Evolutionary conservation across 1,140 invertebrate genomes (phyloP).

Genomic region (Armadillidium nasatum): DNA sequence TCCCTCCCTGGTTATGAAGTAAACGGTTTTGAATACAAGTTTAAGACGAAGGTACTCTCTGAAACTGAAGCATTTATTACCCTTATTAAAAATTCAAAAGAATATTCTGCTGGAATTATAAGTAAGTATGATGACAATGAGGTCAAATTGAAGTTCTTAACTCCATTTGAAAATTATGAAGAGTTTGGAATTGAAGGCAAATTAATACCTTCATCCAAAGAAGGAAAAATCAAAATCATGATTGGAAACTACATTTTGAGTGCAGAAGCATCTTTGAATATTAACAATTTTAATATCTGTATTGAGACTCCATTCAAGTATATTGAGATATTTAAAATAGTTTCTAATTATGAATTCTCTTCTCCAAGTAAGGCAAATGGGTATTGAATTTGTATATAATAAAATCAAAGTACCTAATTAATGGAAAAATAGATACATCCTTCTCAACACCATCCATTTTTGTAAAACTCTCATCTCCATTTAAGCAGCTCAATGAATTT

Average conservation of each 20-base stretch:
- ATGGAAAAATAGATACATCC: not conserved
- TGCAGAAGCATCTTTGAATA: constrained; percentile 10
- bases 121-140: not conserved
- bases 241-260: constrained; percentile 26
- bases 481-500: not conserved
- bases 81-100: constrained; percentile 1
- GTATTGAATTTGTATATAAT: constrained; percentile 7
- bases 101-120: not conserved
- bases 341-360: constrained; percentile 4
- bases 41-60: not conserved
- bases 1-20: not conserved
- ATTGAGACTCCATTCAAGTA: constrained; percentile 32
- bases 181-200: constrained; percentile 22
- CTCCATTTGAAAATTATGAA: constrained; percentile 30
- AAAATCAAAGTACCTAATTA: not conserved
- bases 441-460: not conserved
- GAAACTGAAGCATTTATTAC: constrained; percentile 1
- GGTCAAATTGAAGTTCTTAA: constrained; percentile 25
- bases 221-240: constrained; percentile 21
- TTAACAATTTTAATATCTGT: constrained; percentile 26
- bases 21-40: not conserved
- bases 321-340: constrained; percentile 19
- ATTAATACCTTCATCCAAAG: constrained; percentile 17
- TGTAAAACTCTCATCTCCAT: constrained; percentile 24
- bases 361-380: not conserved